Evolutionary conservation across 2,888 invertebrate species (phyloP).

Genomic region (Acrobasis consociella): DNA sequence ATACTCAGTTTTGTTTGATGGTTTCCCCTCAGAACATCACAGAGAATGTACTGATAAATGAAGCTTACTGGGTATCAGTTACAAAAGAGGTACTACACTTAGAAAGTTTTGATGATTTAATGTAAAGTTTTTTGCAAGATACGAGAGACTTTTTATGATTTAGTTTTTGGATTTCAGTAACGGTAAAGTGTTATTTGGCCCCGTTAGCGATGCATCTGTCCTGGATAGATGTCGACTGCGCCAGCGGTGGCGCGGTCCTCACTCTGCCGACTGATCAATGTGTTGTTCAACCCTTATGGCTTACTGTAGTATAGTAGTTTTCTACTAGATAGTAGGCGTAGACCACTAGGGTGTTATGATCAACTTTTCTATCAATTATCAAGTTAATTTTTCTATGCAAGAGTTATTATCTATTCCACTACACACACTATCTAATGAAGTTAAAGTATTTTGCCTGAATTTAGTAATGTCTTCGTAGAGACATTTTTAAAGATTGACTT

Average conservation of each 20-base stretch:
- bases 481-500: conserved; percentile 74
- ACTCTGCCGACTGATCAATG: conserved; percentile 58
- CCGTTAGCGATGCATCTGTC: conserved; percentile 84
- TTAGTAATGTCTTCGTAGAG: conserved; percentile 80
- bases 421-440: conserved; percentile 75
- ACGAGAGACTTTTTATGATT: conserved; percentile 80
- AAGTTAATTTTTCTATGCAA: conserved; percentile 80
- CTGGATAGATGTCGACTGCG: conserved; percentile 75
- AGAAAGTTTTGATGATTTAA: conserved; percentile 82
- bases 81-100: conserved; percentile 94
- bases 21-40: conserved; percentile 96
- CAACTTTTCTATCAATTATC: conserved; percentile 80
- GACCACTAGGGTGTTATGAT: conserved; percentile 82
- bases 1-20: conserved; percentile 79
- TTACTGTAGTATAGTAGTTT: conserved; percentile 79
- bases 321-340: conserved; percentile 80
- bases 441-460: conserved; percentile 76
- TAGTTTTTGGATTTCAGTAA: conserved; percentile 83
- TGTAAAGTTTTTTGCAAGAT: conserved; percentile 83
- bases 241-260: conserved; percentile 50
- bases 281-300: conserved; percentile 80
- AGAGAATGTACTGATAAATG: conserved; percentile 97
- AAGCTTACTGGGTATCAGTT: conserved; percentile 96
- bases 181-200: conserved; percentile 82
- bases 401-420: conserved; percentile 76